These are phyloP conservation scores for Urosaurus nigricauda DNA, from an alignment of 2,797 vertebrate species.

Conservation along the genomic window DNA sequence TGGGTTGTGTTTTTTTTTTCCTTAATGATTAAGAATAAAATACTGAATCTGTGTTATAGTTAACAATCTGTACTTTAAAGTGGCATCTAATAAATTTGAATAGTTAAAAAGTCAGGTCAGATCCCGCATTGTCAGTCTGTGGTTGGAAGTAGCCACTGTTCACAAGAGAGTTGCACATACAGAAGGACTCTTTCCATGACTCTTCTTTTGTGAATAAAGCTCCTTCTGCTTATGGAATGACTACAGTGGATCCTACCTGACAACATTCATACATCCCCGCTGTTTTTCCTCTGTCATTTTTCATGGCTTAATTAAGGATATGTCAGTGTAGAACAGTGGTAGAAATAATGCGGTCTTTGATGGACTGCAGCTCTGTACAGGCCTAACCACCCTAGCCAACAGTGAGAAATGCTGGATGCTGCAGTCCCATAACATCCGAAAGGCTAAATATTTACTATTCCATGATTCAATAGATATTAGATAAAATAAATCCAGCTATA, in stretches of 20 bases:
- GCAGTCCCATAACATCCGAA: no score
- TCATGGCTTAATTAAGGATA: not conserved
- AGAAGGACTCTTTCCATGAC: not conserved
- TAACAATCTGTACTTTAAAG: not conserved
- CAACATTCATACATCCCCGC: not conserved
- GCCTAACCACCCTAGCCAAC: no score
- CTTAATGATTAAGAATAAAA: conserved; percentile 33
- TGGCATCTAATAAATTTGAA: not conserved
- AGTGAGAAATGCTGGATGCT: no score
- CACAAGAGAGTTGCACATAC: not conserved
- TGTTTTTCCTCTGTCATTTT: not conserved
- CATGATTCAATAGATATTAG: no score
- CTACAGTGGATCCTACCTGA: not conserved
- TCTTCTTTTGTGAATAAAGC: not conserved
- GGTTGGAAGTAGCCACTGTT: no score
- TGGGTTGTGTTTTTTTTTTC: not conserved
- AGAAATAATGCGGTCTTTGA: not conserved
- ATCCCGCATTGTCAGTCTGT: not conserved
- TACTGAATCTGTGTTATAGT: not conserved
- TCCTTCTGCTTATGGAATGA: not conserved
- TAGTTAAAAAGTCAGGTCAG: not conserved
- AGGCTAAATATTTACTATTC: no score
- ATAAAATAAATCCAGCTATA: no score
- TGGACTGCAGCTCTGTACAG: no score
- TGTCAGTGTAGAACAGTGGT: rapidly evolving